These are phyloP conservation scores for Trachymyrmex septentrionalis DNA, from an alignment of 1,140 invertebrate genomes.

Conservation along the genomic window DNA sequence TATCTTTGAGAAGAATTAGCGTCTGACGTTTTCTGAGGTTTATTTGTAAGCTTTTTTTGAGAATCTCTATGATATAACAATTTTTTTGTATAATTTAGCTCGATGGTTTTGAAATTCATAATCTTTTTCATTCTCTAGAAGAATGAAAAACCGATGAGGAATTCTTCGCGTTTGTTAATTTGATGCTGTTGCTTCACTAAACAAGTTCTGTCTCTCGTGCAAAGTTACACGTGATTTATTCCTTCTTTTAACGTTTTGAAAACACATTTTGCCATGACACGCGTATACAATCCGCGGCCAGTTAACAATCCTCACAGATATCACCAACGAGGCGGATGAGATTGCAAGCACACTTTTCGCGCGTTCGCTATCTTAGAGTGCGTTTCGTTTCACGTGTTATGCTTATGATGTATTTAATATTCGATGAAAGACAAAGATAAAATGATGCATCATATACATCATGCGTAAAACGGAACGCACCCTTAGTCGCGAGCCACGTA, in stretches of 20 bases:
- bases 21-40: no score
- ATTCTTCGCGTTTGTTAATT: neutral
- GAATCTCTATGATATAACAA: neutral
- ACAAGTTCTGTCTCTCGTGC: neutral
- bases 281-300: neutral
- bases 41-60: neutral
- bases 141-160: conserved; percentile 1
- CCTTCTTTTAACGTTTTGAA: conserved; percentile 25
- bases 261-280: conserved; percentile 2
- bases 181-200: neutral
- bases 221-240: neutral
- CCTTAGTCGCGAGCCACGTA: neutral
- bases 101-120: neutral
- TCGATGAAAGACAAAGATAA: no score
- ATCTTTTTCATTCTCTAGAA: neutral
- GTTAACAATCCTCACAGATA: conserved; percentile 38
- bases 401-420: no score
- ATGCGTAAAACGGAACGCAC: neutral
- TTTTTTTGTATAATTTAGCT: neutral
- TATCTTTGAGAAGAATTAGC: no score
- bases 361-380: neutral
- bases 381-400: no score
- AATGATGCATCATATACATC: no score
- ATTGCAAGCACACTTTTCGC: conserved; percentile 43
- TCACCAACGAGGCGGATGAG: neutral